Conservation (phyloP, 2,888 invertebrate species). For the Tenthredo scrophulariae region DNA sequence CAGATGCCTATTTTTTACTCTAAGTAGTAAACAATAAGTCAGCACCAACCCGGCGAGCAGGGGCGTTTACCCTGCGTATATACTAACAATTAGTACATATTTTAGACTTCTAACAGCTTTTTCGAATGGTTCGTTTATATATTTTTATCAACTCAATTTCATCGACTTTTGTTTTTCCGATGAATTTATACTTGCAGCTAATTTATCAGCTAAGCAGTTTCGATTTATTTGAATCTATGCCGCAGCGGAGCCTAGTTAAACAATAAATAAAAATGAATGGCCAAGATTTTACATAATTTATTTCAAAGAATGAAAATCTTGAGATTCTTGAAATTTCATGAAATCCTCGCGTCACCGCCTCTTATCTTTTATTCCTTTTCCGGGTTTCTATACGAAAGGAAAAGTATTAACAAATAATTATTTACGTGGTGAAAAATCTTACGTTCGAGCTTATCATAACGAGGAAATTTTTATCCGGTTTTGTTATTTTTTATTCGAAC, state of each 20-base stretch:
- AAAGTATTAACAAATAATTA: neutral
- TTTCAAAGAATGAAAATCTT: neutral
- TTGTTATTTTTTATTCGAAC: neutral
- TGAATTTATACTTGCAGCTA: neutral
- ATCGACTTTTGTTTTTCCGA: neutral
- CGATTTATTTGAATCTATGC: neutral
- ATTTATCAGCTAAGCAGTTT: neutral
- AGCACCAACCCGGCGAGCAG: neutral
- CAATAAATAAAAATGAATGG: neutral
- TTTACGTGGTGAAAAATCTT: neutral
- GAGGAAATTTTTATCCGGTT: neutral
- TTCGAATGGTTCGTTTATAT: neutral
- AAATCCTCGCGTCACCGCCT: neutral
- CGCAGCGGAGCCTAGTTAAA: neutral
- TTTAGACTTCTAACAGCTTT: neutral
- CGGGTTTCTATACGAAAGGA: neutral
- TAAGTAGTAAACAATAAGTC: slow-evolving; percentile 19
- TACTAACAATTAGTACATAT: neutral
- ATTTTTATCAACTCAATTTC: slow-evolving; percentile 3
- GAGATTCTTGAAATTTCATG: neutral
- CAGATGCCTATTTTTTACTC: slow-evolving; percentile 14
- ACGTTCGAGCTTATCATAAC: neutral
- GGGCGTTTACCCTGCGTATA: slow-evolving; percentile 10
- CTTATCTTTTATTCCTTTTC: neutral
- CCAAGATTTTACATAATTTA: neutral